Conservation (phyloP, 2,113 vertebrate genomes). For the Nesogale talazaci region DNA sequence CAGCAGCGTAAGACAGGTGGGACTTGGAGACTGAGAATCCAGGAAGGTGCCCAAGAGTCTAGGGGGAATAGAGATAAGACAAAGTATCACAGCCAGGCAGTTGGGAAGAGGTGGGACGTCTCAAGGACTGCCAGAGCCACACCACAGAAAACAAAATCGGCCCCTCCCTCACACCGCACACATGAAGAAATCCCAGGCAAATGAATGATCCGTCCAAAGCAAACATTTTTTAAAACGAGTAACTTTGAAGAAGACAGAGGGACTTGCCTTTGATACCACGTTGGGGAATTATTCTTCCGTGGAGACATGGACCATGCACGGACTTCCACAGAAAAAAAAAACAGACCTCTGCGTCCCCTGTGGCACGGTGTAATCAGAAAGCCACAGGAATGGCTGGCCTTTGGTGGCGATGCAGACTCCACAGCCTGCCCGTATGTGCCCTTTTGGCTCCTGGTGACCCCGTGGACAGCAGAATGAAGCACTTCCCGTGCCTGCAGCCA, state of each 20-base stretch:
- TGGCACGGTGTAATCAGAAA: too few species aligned
- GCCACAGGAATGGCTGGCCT: too few species aligned
- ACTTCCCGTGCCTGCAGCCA: too few species aligned
- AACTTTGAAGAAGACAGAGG: background rate
- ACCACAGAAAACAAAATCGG: too few species aligned
- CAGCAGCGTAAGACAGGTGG: background rate
- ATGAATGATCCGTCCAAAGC: background rate
- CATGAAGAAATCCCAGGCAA: background rate
- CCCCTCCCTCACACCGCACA: too few species aligned
- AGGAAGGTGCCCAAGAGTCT: background rate
- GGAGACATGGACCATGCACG: background rate
- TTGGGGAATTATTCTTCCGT: background rate
- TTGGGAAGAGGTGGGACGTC: background rate
- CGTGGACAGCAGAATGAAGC: too few species aligned
- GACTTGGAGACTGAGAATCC: background rate
- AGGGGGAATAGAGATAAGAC: too few species aligned
- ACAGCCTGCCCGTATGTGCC: too few species aligned
- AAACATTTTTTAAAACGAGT: background rate
- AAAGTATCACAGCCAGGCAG: background rate
- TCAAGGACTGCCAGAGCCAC: background rate
- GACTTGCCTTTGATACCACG: background rate
- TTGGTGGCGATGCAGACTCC: too few species aligned
- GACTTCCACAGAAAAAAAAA: background rate
- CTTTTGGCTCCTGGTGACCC: too few species aligned
- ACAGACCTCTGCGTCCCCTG: background rate